phyloP scores from a whole-genome alignment of 2,797 vertebrate species.

The Microctenopoma stevenorrisi region DNA sequence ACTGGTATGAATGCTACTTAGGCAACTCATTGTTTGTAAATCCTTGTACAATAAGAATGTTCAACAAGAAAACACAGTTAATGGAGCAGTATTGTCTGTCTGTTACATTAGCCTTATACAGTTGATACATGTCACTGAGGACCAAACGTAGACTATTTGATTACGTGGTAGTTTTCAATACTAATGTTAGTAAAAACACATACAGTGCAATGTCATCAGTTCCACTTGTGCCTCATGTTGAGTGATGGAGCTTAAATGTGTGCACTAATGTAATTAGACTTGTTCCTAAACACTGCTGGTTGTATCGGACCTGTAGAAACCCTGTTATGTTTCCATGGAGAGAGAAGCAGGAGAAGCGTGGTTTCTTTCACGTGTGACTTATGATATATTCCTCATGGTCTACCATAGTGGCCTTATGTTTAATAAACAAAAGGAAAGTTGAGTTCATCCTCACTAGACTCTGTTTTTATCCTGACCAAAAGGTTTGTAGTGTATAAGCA shows the following conservation, averaged over 20 bases:
- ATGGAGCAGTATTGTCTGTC: conserved; percentile 64
- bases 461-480: conserved; percentile 54
- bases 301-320: conserved; percentile 54
- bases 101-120: conserved; percentile 48
- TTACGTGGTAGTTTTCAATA: conserved; percentile 57
- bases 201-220: conserved; percentile 59
- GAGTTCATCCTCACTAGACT: conserved; percentile 48
- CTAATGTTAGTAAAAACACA: conserved; percentile 51
- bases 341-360: conserved; percentile 25
- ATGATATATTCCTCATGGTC: conserved; percentile 70
- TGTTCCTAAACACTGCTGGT: conserved; percentile 46
- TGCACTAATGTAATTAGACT: conserved; percentile 65
- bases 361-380: conserved; percentile 61
- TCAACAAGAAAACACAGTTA: conserved; percentile 49
- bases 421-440: conserved; percentile 66
- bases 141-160: conserved; percentile 72
- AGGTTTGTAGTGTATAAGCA: conserved; percentile 71
- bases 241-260: conserved; percentile 71
- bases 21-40: conserved; percentile 59
- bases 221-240: conserved; percentile 80
- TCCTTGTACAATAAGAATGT: conserved; percentile 58
- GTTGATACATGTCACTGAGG: conserved; percentile 61
- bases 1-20: conserved; percentile 35
- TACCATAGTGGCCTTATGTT: conserved; percentile 88
- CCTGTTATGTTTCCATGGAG: conserved; percentile 38